Conservation (phyloP, 1,140 invertebrate species). For the Pygmarrhopalites habei region DNA sequence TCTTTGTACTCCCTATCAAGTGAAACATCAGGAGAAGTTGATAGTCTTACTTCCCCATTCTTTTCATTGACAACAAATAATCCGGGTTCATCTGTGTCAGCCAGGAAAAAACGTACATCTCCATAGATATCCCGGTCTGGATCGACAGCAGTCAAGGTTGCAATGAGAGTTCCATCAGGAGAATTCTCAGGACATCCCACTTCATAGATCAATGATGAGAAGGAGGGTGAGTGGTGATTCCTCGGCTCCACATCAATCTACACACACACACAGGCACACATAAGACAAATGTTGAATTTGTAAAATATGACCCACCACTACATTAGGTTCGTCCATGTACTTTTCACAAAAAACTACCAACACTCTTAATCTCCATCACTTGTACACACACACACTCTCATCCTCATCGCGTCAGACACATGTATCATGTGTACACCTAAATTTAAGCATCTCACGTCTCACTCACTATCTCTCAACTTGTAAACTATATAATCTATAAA, state of each 20-base stretch:
- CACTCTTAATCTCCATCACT: no score
- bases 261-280: not conserved
- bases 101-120: conserved; percentile 63
- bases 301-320: not conserved
- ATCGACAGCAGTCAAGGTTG: conserved; percentile 60
- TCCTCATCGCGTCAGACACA: not conserved
- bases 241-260: conserved; percentile 71
- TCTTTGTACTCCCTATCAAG: conserved; percentile 35
- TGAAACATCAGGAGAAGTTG: conserved; percentile 24
- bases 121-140: conserved; percentile 75
- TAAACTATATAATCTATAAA: not conserved
- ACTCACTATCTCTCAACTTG: not conserved
- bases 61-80: conserved; percentile 68
- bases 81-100: conserved; percentile 62
- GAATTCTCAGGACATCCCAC: conserved; percentile 48
- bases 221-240: conserved; percentile 70
- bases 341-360: no score
- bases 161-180: conserved; percentile 44
- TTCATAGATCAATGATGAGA: conserved; percentile 65
- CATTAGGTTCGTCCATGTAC: no score
- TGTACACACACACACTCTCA: not conserved
- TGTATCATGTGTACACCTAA: not conserved
- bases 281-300: not conserved
- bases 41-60: conserved; percentile 46
- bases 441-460: not conserved